phyloP scores from a whole-genome alignment of 2,113 vertebrate species.

The Ptyas mucosa region DNA sequence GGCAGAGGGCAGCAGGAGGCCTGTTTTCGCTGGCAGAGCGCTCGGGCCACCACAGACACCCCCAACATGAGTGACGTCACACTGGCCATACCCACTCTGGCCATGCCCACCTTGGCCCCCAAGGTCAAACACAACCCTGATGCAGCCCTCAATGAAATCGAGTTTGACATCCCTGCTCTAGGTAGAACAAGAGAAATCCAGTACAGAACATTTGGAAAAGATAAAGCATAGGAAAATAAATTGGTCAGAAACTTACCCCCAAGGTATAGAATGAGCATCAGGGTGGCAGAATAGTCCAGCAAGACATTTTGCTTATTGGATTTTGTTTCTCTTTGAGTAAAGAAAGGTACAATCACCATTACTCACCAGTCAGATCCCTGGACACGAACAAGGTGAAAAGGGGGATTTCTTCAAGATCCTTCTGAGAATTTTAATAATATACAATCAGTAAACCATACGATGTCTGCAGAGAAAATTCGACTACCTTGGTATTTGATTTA shows the following conservation, averaged over 20 bases:
- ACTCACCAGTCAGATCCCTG: neutral
- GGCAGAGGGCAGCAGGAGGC: no score
- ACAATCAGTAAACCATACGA: constrained; percentile 35
- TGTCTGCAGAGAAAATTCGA: constrained; percentile 32
- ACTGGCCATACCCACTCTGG: no score
- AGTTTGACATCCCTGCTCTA: no score
- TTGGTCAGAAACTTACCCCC: neutral
- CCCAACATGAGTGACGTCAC: no score
- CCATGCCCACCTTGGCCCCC: no score
- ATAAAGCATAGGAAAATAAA: neutral
- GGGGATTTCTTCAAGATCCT: constrained; percentile 21
- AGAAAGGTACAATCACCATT: neutral
- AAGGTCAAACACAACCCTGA: no score
- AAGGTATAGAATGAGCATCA: neutral
- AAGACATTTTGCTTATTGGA: neutral
- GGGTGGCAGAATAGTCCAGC: neutral
- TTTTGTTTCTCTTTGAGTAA: neutral
- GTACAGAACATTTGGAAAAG: neutral
- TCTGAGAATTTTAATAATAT: constrained; percentile 23
- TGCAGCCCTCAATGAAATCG: no score
- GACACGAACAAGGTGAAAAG: neutral
- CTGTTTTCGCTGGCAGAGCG: no score
- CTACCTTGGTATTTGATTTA: constrained; percentile 49
- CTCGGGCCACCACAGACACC: no score
- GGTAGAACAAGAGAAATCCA: neutral